These are phyloP conservation scores for Amphipyra tragopoginis DNA, from an alignment of 2,888 invertebrate genomes.

Conservation along the genomic window DNA sequence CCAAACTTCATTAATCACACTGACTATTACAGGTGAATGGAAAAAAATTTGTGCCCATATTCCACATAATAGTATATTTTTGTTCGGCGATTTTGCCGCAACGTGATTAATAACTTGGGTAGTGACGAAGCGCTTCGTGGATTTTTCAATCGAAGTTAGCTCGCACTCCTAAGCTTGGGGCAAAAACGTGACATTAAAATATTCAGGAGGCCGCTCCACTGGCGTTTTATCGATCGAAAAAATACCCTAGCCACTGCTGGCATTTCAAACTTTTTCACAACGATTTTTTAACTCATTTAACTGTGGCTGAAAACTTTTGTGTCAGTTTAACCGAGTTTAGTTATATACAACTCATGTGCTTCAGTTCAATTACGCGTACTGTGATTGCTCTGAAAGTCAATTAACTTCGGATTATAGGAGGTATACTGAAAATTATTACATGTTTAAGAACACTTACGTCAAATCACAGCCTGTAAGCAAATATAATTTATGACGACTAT, in stretches of 20 bases:
- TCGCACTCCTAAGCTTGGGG: constrained; percentile 54
- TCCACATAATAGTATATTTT: constrained; percentile 56
- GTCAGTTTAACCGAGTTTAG: constrained; percentile 4
- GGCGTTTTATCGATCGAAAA: constrained; percentile 58
- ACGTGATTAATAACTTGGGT: constrained; percentile 70
- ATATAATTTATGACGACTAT: too few species aligned
- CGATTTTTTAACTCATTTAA: constrained; percentile 30
- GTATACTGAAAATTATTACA: not conserved
- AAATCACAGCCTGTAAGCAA: too few species aligned
- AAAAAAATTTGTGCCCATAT: constrained; percentile 32
- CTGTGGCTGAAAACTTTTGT: constrained; percentile 25
- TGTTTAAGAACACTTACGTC: not conserved
- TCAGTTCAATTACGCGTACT: not conserved
- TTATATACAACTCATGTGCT: constrained; percentile 25
- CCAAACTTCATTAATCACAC: constrained; percentile 41
- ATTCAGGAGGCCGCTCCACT: constrained; percentile 64
- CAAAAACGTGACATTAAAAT: constrained; percentile 73
- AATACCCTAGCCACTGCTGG: constrained; percentile 29
- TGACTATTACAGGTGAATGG: constrained; percentile 21
- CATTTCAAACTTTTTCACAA: constrained; percentile 31
- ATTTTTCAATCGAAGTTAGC: constrained; percentile 74
- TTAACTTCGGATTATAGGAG: not conserved
- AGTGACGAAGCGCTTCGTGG: constrained; percentile 66
- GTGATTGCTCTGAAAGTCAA: constrained; percentile 7
- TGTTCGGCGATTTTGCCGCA: constrained; percentile 59